Conservation (phyloP, 1,140 invertebrate genomes). For the Mactra quadrangularis region DNA sequence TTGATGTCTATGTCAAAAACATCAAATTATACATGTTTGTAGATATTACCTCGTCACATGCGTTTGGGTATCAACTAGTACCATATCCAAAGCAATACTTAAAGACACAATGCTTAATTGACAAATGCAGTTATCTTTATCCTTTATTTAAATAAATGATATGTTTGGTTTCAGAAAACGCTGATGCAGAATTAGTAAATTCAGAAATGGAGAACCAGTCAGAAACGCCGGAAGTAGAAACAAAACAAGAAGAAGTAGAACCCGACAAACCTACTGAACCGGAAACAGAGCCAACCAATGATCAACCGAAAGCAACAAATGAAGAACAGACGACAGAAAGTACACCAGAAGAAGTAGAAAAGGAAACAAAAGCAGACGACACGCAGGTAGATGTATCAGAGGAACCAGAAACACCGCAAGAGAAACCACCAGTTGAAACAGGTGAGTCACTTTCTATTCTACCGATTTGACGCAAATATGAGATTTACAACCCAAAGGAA, state of each 20-base stretch:
- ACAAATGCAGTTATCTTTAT: too few relatives aligned
- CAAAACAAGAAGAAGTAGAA: background rate
- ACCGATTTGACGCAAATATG: too few relatives aligned
- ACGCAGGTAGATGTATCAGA: background rate
- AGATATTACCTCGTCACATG: too few relatives aligned
- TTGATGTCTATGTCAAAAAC: too few relatives aligned
- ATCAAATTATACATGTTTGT: too few relatives aligned
- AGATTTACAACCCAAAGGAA: too few relatives aligned
- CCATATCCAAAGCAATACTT: too few relatives aligned
- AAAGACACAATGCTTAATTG: too few relatives aligned
- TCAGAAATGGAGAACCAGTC: slow-evolving; percentile 9
- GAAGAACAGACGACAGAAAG: background rate
- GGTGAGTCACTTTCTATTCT: too few relatives aligned
- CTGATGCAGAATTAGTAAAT: slow-evolving; percentile 4
- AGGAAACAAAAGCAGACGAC: background rate
- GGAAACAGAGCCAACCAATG: background rate
- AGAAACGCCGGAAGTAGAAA: slow-evolving; percentile 19
- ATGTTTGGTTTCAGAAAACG: slow-evolving; percentile 42
- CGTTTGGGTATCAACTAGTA: too few relatives aligned
- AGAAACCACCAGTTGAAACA: background rate
- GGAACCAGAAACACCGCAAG: background rate
- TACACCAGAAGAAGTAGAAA: background rate
- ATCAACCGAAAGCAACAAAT: background rate
- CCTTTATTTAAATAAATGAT: too few relatives aligned
- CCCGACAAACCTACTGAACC: background rate